Evolutionary conservation across 1,140 invertebrate species (phyloP).

Genomic region (Ips typographus): DNA sequence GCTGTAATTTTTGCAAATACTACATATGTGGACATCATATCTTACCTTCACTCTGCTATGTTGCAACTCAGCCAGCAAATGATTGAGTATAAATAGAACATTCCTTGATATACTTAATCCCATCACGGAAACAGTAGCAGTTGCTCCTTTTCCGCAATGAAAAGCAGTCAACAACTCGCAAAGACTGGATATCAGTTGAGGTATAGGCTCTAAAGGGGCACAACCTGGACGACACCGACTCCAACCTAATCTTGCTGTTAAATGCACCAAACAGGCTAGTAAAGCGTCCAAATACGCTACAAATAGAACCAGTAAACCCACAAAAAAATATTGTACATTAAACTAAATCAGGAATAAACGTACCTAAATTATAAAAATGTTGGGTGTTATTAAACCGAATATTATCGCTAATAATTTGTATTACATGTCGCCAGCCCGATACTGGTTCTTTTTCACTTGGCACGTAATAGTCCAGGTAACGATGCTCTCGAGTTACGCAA

Average conservation of each 20-base stretch:
- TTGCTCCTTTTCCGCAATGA: slow-evolving; percentile 52
- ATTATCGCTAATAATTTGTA: slow-evolving; percentile 48
- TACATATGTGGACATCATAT: background rate
- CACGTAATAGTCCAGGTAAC: slow-evolving; percentile 42
- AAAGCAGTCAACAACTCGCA: slow-evolving; percentile 58
- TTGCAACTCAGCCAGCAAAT: slow-evolving; percentile 57
- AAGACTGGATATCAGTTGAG: slow-evolving; percentile 44
- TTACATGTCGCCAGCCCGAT: slow-evolving; percentile 44
- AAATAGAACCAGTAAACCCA: slow-evolving; percentile 31
- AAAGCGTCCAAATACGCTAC: slow-evolving; percentile 57
- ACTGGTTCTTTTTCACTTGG: background rate
- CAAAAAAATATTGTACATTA: background rate
- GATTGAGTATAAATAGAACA: slow-evolving; percentile 58
- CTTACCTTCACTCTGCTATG: slow-evolving; percentile 50
- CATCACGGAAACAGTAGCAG: slow-evolving; percentile 57
- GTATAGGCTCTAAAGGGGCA: slow-evolving; percentile 20
- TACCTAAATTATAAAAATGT: slow-evolving; percentile 60
- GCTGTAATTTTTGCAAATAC: too few species aligned
- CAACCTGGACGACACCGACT: slow-evolving; percentile 46
- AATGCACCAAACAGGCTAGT: slow-evolving; percentile 55
- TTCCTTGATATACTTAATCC: slow-evolving; percentile 59
- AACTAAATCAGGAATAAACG: background rate
- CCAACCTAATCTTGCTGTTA: slow-evolving; percentile 56
- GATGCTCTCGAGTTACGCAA: slow-evolving; percentile 44
- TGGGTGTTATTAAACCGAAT: slow-evolving; percentile 50